phyloP scores from a whole-genome alignment of 1,140 invertebrate genomes.

The Leguminivora glycinivorella region DNA sequence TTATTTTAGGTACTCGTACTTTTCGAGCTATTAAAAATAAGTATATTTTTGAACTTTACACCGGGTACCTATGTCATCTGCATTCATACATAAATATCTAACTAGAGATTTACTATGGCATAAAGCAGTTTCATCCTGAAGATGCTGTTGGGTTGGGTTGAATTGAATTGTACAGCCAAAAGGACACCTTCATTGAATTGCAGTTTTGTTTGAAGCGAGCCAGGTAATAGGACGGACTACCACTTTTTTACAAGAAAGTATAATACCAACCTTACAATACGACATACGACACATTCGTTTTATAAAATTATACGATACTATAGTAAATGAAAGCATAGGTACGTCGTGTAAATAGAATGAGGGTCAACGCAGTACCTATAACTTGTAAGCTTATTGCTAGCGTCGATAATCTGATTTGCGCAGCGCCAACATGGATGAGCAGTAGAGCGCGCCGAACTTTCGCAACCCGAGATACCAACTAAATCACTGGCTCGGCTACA shows the following conservation, averaged over 20 bases:
- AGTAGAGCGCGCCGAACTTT: conserved; percentile 59
- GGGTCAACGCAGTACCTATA: conserved; percentile 32
- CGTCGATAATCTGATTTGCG: conserved; percentile 60
- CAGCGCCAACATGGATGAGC: conserved; percentile 55
- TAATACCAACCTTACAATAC: no score
- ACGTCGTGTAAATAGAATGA: background rate
- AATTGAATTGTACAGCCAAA: conserved; percentile 21
- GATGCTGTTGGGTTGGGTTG: background rate
- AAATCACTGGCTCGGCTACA: conserved; percentile 15
- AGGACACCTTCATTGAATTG: conserved; percentile 19
- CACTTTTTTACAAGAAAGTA: no score
- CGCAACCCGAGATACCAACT: conserved; percentile 48
- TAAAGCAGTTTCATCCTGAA: conserved; percentile 8
- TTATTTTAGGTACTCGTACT: no score
- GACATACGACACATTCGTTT: no score
- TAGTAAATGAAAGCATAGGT: background rate
- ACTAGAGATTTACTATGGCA: background rate
- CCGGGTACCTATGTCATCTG: no score
- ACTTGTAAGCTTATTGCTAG: conserved; percentile 40
- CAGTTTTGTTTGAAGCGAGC: background rate
- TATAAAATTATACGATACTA: background rate
- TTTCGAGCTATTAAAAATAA: no score
- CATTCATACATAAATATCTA: no score
- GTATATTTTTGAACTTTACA: no score
- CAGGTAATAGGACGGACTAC: background rate